Evolutionary conservation across 2,113 vertebrate species (phyloP).

Genomic region (Indicator maculatus): DNA sequence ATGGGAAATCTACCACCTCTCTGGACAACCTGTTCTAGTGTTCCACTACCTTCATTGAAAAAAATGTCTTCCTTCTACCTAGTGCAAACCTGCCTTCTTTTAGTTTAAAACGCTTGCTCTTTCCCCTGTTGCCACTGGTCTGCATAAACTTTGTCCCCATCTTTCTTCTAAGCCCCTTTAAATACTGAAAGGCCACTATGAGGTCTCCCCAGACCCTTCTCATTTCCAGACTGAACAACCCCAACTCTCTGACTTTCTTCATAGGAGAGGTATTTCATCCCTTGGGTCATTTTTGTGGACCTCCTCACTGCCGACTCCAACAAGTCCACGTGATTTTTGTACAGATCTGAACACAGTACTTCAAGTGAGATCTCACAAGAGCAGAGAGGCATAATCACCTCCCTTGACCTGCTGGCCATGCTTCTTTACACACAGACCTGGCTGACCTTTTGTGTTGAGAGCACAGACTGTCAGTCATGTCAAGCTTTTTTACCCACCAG

Average conservation of each 20-base stretch:
- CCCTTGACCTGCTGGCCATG: no score
- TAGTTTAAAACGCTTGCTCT: not conserved
- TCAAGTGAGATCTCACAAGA: not conserved
- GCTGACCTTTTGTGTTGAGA: no score
- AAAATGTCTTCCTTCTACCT: not conserved
- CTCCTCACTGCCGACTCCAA: not conserved
- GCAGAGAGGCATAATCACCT: no score
- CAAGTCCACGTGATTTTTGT: not conserved
- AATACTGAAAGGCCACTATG: no score
- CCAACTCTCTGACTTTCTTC: not conserved
- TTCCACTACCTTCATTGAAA: not conserved
- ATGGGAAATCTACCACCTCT: no score
- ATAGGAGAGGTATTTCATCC: not conserved
- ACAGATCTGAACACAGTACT: not conserved
- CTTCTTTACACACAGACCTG: no score
- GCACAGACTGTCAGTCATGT: no score
- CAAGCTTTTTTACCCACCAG: no score
- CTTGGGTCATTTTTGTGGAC: not conserved
- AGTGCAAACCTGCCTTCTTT: not conserved
- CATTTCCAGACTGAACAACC: not conserved
- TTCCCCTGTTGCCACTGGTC: fast-evolving
- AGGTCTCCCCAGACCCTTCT: no score
- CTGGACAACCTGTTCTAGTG: not conserved
- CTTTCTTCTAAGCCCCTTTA: no score
- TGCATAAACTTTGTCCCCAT: not conserved